phyloP scores from a whole-genome alignment of 2,797 vertebrate species.

The Podarcis siculus region DNA sequence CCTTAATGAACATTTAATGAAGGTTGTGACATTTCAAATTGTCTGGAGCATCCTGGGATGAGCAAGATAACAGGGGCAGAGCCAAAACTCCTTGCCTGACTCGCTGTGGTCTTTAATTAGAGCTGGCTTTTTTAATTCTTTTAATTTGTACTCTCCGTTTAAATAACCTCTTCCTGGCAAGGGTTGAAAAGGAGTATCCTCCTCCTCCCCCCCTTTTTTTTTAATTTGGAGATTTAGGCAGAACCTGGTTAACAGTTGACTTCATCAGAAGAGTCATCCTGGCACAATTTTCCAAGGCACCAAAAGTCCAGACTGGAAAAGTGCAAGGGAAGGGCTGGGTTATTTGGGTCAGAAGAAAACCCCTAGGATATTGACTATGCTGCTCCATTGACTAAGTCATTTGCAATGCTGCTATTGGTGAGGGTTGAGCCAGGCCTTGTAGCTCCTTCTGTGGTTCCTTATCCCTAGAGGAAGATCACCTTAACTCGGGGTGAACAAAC shows the following conservation, averaged over 20 bases:
- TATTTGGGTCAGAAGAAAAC: neutral
- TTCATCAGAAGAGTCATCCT: conserved; percentile 42
- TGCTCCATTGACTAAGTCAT: neutral
- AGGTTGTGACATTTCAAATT: conserved; percentile 36
- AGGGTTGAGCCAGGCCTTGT: neutral
- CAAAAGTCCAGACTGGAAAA: conserved; percentile 13
- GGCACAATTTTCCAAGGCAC: conserved; percentile 53
- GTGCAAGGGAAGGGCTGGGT: neutral
- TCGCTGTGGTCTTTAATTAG: conserved; percentile 68
- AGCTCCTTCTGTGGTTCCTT: neutral
- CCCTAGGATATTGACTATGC: neutral
- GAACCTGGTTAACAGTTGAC: conserved; percentile 56
- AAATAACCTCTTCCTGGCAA: conserved; percentile 71
- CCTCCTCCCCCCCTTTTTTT: neutral
- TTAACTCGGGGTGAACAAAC: too few relatives aligned
- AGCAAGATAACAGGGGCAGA: conserved; percentile 70
- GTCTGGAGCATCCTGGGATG: conserved; percentile 54
- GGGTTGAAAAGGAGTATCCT: conserved; percentile 62
- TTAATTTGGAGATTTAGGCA: conserved; percentile 69
- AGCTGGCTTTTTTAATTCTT: conserved; percentile 70
- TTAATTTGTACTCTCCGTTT: conserved; percentile 74
- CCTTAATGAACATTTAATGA: conserved; percentile 60
- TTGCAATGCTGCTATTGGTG: neutral
- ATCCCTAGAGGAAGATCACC: too few relatives aligned
- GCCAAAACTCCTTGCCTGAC: conserved; percentile 39